Conservation (phyloP, 2,113 vertebrate genomes). For the Passer montanus region DNA sequence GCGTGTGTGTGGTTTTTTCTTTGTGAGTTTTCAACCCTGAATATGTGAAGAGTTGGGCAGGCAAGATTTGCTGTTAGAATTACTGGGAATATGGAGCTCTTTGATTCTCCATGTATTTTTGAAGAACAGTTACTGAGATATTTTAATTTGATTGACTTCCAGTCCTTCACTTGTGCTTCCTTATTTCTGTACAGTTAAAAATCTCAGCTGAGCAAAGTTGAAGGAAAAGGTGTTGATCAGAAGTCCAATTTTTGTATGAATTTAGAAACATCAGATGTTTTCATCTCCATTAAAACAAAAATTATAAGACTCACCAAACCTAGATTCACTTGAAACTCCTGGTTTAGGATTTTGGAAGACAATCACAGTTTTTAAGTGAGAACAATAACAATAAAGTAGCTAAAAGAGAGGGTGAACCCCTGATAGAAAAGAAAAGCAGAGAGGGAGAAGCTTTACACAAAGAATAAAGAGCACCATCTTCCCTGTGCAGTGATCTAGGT, state of each 20-base stretch:
- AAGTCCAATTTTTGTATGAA: neutral
- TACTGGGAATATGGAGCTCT: neutral
- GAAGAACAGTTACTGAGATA: neutral
- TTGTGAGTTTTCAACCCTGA: neutral
- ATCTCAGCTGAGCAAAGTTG: neutral
- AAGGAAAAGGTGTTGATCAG: neutral
- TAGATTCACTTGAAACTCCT: neutral
- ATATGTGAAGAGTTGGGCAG: neutral
- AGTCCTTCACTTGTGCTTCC: neutral
- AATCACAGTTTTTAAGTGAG: neutral
- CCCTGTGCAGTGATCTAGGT: neutral
- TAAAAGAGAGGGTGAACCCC: neutral
- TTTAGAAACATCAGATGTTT: neutral
- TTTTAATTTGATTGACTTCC: neutral
- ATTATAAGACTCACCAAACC: neutral
- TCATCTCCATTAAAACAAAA: neutral
- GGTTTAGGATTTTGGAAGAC: neutral
- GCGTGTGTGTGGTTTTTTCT: neutral
- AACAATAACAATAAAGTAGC: neutral
- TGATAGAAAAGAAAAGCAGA: neutral
- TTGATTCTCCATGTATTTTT: neutral
- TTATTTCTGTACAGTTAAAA: neutral
- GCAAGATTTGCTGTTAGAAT: neutral
- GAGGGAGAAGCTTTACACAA: neutral
- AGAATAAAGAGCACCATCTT: neutral